Evolutionary conservation across 2,888 invertebrate genomes (phyloP).

Genomic region (Cephus pulcher): DNA sequence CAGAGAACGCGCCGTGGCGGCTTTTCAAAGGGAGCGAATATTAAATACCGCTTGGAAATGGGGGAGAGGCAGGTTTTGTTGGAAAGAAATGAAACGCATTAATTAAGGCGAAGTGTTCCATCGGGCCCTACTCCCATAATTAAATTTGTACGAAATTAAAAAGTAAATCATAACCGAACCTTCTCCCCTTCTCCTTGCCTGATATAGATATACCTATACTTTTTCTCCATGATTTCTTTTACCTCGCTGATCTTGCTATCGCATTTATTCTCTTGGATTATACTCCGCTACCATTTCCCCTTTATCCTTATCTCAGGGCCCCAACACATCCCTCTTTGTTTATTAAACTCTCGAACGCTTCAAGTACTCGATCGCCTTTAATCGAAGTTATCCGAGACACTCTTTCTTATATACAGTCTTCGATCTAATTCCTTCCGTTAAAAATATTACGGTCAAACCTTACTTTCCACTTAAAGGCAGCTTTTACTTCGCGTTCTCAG

Average conservation of each 20-base stretch:
- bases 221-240: not conserved
- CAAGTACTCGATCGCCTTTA: not conserved
- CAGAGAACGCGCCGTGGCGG: not conserved
- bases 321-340: not conserved
- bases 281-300: not conserved
- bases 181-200: slow-evolving; percentile 2
- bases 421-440: not conserved
- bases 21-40: slow-evolving; percentile 6
- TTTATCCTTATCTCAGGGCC: not conserved
- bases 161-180: slow-evolving; percentile 28
- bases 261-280: not conserved
- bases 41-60: slow-evolving; percentile 4
- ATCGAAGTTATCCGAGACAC: not conserved
- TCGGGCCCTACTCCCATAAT: slow-evolving; percentile 21
- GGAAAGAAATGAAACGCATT: slow-evolving; percentile 28
- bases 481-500: no score
- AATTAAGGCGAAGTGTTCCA: slow-evolving; percentile 27
- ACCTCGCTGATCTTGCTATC: not conserved
- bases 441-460: not conserved
- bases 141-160: slow-evolving; percentile 38
- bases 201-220: not conserved
- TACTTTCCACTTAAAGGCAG: not conserved
- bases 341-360: not conserved
- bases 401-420: not conserved
- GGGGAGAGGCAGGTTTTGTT: slow-evolving; percentile 10